Conservation (phyloP, 2,888 invertebrate species). For the Phaonia tiefii region DNA sequence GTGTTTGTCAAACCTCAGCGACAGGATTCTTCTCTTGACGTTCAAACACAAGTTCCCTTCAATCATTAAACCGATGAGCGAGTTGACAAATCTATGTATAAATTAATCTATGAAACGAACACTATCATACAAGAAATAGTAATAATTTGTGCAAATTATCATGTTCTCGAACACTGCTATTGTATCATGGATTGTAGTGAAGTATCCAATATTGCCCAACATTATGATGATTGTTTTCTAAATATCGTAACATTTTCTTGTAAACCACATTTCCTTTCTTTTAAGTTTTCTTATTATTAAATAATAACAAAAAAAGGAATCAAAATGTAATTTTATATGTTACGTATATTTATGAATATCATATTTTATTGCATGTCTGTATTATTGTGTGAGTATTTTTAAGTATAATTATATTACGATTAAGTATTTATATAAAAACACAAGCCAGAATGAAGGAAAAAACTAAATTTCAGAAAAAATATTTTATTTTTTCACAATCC, state of each 20-base stretch:
- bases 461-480: constrained; percentile 18
- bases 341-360: constrained; percentile 54
- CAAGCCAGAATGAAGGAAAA: not conserved
- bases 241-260: constrained; percentile 12
- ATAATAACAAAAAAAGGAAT: constrained; percentile 39
- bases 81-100: too few species aligned
- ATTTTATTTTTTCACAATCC: constrained; percentile 42
- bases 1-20: too few species aligned
- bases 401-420: constrained; percentile 44
- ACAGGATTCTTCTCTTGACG: too few species aligned
- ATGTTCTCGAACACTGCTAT: too few species aligned
- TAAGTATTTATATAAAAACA: constrained; percentile 43
- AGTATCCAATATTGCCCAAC: too few species aligned
- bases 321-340: constrained; percentile 59
- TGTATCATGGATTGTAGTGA: too few species aligned
- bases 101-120: too few species aligned
- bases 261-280: not conserved
- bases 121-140: too few species aligned
- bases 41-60: too few species aligned
- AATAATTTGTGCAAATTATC: too few species aligned
- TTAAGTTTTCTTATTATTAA: constrained; percentile 56
- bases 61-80: too few species aligned
- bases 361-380: constrained; percentile 60
- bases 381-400: constrained; percentile 64
- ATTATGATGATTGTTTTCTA: not conserved